Evolutionary conservation across 1,140 invertebrate genomes (phyloP).

Genomic region (Pristionchus pacificus): DNA sequence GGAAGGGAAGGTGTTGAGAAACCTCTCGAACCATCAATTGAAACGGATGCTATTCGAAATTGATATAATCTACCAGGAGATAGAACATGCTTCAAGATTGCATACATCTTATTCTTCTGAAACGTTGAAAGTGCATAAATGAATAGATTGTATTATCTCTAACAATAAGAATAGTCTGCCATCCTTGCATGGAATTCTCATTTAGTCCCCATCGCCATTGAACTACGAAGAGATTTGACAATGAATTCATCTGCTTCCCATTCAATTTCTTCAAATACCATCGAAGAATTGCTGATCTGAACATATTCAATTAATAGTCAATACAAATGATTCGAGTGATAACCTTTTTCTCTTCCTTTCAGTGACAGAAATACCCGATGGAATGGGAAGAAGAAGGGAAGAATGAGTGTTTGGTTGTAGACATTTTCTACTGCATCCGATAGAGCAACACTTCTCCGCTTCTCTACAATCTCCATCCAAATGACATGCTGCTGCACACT

Average conservation of each 20-base stretch:
- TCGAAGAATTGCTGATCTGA: slow-evolving; percentile 47
- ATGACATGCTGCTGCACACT: slow-evolving; percentile 48
- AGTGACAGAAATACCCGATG: slow-evolving; percentile 41
- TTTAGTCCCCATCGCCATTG: slow-evolving; percentile 52
- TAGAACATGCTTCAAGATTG: slow-evolving; percentile 50
- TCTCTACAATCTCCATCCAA: slow-evolving; percentile 47
- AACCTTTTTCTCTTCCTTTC: slow-evolving; percentile 49
- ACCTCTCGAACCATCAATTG: slow-evolving; percentile 35
- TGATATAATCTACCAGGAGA: slow-evolving; percentile 50
- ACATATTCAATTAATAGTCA: neutral
- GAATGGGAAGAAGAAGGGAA: slow-evolving; percentile 40
- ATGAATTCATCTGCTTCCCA: slow-evolving; percentile 40
- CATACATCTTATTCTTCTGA: slow-evolving; percentile 53
- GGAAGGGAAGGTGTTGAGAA: slow-evolving; percentile 42
- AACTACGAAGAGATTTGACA: slow-evolving; percentile 47
- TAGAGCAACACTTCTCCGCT: slow-evolving; percentile 41
- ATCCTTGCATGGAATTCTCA: slow-evolving; percentile 48
- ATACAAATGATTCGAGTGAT: slow-evolving; percentile 28
- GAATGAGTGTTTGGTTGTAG: slow-evolving; percentile 32
- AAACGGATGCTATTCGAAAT: slow-evolving; percentile 47
- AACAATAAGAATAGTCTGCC: slow-evolving; percentile 49
- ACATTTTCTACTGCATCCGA: slow-evolving; percentile 43
- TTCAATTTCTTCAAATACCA: slow-evolving; percentile 47
- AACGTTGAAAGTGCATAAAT: slow-evolving; percentile 11
- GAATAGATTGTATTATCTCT: neutral